Percentiles rank a stretch among this genome's conserved stretches.
Conservation (phyloP, 2,113 vertebrate genomes). For the Syrrhaptes paradoxus region DNA sequence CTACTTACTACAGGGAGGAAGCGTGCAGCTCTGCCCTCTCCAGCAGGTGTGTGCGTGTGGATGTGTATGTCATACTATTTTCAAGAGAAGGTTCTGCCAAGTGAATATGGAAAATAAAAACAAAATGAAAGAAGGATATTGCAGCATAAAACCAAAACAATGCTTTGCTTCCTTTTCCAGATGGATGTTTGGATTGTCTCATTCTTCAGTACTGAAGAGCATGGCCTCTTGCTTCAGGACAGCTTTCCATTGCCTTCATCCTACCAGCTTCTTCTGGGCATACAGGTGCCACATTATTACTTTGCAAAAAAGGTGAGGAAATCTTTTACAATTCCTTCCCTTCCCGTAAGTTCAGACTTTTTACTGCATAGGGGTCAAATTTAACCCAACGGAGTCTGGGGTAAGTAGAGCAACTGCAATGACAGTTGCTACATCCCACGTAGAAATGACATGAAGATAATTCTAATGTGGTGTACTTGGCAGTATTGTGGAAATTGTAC, state of each 20-base stretch:
- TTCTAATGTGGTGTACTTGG: neutral
- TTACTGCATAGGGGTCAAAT: neutral
- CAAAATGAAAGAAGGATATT: neutral
- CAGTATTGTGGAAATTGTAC: neutral
- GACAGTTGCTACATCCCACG: neutral
- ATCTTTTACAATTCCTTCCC: neutral
- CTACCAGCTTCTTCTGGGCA: conserved; percentile 84
- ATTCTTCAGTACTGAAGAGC: conserved; percentile 92
- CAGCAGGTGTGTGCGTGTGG: neutral
- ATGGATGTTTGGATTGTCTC: conserved; percentile 84
- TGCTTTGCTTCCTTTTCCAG: conserved; percentile 70
- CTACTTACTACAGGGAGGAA: neutral
- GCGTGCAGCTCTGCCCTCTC: neutral
- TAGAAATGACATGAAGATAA: neutral
- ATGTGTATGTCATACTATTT: neutral
- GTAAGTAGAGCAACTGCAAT: neutral
- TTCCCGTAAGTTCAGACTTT: neutral
- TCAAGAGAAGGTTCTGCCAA: neutral
- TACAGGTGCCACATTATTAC: conserved; percentile 92
- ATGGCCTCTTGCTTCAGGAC: conserved; percentile 90
- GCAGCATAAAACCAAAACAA: neutral
- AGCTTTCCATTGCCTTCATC: conserved; percentile 80
- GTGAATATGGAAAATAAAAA: conserved; percentile 6
- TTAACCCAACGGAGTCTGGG: neutral
- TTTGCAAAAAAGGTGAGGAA: conserved; percentile 89